Evolutionary conservation across 2,797 vertebrate genomes (phyloP), one percentile per base, ranked within the genome.

Genomic region (Sebastes minor): DNA sequence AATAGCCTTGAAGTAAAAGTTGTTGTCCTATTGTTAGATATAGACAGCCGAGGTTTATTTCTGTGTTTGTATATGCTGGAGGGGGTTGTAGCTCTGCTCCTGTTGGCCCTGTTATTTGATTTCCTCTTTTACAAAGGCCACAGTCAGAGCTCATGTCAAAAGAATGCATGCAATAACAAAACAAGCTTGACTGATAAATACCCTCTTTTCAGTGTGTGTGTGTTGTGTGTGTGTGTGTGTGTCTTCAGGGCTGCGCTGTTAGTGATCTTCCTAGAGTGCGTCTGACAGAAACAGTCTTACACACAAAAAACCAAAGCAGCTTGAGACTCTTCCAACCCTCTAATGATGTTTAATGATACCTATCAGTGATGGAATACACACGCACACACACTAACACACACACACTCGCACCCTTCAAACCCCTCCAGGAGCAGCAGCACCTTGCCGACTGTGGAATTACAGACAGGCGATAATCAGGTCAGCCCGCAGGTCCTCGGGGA

Each of bases 391-490:
- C 33, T 28, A 52, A 56, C 56, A 72, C 80, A 56, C 56, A 72
- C 80, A 84, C 84, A 74, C 86, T 52, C 71, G 63, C 91, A 85
- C 89, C 85, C 74, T 80, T 84, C 80, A 85, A 88, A 86, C 77
- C 89, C 92, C 93, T 91, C 65, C 88, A 94, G 92, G 90, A 91
- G 86, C 49, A 87, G 83, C 92, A 93, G 90, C 92, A 94, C 92
- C 93, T 94, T 94, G 91, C 94, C 92, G 88, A 95, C 92, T 93
- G 93, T 95, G 94, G 94, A 95, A 96, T 96, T 96, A 95, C 93
- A 95, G 91, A 82, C 94, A 91, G 94, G 95, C 93, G 90, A 94
- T 96, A 95, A 95, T 96, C 95, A 95, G 95, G 95, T 95, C 95
- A 95, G 90, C 94, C 93, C 74, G 89, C 89, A 86, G 93, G 93